A percentile compares a stretch with the other conserved stretches of the same genome.
Conservation (phyloP, 2,113 vertebrate species). For the Serilophus lunatus region DNA sequence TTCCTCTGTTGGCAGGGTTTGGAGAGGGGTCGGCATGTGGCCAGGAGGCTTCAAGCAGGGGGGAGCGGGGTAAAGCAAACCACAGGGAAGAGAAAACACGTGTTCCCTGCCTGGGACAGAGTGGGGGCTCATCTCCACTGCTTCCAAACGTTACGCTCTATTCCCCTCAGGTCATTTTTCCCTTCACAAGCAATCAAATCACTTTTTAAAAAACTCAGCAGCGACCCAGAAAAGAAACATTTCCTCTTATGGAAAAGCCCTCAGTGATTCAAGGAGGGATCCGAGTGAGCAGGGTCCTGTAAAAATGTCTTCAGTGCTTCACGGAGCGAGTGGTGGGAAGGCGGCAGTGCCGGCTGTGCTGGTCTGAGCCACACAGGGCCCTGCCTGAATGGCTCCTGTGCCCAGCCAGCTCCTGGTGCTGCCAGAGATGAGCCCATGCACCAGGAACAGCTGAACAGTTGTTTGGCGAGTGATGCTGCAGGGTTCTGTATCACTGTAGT, state of each 20-base stretch:
- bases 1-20: not conserved
- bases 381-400: not conserved
- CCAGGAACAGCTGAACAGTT: rapidly evolving
- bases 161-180: constrained; percentile 42
- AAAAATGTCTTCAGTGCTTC: not conserved
- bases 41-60: rapidly evolving
- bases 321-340: rapidly evolving
- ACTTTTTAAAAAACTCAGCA: constrained; percentile 36
- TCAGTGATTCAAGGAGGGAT: not conserved
- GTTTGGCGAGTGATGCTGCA: not conserved
- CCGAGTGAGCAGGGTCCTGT: not conserved
- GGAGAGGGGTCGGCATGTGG: rapidly evolving
- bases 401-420: not conserved
- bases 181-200: constrained; percentile 25
- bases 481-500: not conserved
- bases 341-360: rapidly evolving
- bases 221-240: constrained; percentile 53
- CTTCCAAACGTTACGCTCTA: not conserved
- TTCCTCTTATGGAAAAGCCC: constrained; percentile 57
- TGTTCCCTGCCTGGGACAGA: constrained; percentile 5
- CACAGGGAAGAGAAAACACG: constrained; percentile 15
- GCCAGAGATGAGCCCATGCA: rapidly evolving
- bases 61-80: not conserved
- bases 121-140: not conserved
- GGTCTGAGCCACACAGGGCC: not conserved